Evolutionary conservation across 2,113 vertebrate genomes (phyloP).

Genomic region (Bagarius yarrelli): DNA sequence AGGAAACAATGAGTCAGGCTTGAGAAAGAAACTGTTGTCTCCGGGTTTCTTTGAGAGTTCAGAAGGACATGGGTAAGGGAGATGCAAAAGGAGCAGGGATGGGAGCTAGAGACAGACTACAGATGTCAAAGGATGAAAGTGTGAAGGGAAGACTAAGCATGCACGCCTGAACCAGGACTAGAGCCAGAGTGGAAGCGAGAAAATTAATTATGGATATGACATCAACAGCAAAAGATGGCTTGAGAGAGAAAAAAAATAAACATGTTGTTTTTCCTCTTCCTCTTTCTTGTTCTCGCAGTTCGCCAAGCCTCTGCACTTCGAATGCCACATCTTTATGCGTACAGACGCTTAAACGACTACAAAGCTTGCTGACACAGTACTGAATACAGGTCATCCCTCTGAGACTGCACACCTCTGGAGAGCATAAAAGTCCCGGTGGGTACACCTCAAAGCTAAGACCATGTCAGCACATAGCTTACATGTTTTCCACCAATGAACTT

Average conservation of each 20-base stretch:
- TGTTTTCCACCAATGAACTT: background rate
- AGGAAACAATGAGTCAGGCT: slow-evolving; percentile 8
- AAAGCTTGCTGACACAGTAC: slow-evolving; percentile 27
- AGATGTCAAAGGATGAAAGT: slow-evolving; percentile 24
- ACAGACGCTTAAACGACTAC: slow-evolving; percentile 28
- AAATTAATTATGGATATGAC: slow-evolving; percentile 25
- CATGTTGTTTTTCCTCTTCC: slow-evolving; percentile 8
- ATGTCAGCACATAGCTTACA: background rate
- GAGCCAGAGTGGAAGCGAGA: slow-evolving; percentile 1
- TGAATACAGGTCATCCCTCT: slow-evolving; percentile 24
- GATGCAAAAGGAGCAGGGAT: background rate
- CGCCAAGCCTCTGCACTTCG: slow-evolving; percentile 11
- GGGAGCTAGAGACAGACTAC: slow-evolving; percentile 8
- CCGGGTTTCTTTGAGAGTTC: background rate
- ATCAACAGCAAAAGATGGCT: slow-evolving; percentile 11
- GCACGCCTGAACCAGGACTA: background rate
- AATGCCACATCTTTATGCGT: slow-evolving; percentile 33
- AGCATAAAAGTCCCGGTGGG: slow-evolving; percentile 1
- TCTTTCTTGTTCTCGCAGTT: background rate
- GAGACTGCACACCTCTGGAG: background rate
- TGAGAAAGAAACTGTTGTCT: slow-evolving; percentile 3
- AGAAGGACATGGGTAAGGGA: slow-evolving; percentile 19
- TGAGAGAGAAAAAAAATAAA: slow-evolving; percentile 22
- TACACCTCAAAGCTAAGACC: background rate
- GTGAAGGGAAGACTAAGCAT: background rate